Evolutionary conservation across 2,797 vertebrate species (phyloP).

Genomic region (Chromis chromis): DNA sequence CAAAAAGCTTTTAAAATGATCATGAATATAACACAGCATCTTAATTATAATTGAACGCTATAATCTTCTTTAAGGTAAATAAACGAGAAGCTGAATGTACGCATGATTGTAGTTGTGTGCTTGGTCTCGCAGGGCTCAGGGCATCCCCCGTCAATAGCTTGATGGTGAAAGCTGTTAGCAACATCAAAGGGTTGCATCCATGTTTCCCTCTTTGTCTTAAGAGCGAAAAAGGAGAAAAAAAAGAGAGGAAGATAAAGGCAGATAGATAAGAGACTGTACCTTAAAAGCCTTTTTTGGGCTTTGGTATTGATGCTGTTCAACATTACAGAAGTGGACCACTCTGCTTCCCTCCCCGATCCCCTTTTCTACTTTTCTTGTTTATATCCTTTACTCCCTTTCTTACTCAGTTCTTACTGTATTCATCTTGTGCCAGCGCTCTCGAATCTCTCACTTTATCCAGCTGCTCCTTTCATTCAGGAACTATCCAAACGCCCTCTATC

Average conservation of each 20-base stretch:
- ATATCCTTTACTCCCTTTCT: conserved; percentile 22
- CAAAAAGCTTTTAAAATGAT: too few relatives aligned
- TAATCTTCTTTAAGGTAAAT: neutral
- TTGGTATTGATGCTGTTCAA: conserved; percentile 70
- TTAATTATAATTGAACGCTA: neutral
- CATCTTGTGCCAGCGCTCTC: conserved; percentile 28
- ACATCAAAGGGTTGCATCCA: conserved; percentile 59
- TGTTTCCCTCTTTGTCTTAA: conserved; percentile 52
- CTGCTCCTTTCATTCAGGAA: conserved; percentile 34
- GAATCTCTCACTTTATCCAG: conserved; percentile 48
- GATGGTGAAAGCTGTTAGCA: conserved; percentile 48
- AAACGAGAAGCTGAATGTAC: neutral
- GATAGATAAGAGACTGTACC: conserved; percentile 57
- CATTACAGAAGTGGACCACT: conserved; percentile 60
- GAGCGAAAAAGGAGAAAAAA: conserved; percentile 36
- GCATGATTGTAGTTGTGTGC: neutral
- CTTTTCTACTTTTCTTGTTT: conserved; percentile 7
- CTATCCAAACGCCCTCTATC: neutral
- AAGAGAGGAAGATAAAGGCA: conserved; percentile 49
- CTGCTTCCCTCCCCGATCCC: conserved; percentile 28
- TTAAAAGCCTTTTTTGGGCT: conserved; percentile 64
- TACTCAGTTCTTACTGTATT: conserved; percentile 33
- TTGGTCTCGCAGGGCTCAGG: conserved; percentile 17
- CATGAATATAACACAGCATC: neutral
- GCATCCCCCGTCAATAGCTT: conserved; percentile 44